Conservation (phyloP, 2,113 vertebrate species). For the Alces alces region DNA sequence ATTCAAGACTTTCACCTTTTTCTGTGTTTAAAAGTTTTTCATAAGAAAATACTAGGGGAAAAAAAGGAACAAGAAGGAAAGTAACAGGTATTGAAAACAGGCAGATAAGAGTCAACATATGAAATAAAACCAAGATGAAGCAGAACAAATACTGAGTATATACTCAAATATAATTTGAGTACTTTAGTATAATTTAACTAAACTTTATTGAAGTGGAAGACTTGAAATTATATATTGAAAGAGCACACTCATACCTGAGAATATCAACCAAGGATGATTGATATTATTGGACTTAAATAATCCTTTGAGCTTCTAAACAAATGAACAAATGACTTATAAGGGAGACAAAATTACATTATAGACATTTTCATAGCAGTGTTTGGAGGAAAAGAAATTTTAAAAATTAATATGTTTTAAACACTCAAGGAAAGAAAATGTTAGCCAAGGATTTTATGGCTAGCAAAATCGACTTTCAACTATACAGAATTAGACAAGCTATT, state of each 20-base stretch:
- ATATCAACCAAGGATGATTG: neutral
- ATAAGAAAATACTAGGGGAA: neutral
- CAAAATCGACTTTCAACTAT: neutral
- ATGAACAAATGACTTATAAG: neutral
- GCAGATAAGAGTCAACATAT: neutral
- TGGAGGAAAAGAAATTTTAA: neutral
- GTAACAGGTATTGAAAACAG: neutral
- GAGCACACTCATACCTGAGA: neutral
- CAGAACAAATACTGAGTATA: neutral
- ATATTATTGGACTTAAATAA: neutral
- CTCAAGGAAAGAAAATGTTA: neutral
- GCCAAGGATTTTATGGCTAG: neutral
- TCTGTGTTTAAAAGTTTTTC: neutral
- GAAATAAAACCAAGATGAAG: neutral
- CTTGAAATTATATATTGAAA: neutral
- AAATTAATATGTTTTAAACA: neutral
- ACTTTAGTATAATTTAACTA: neutral
- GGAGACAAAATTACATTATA: neutral
- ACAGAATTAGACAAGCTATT: neutral
- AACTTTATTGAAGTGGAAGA: neutral
- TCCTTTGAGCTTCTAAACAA: neutral
- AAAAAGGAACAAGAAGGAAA: neutral
- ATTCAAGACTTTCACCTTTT: neutral
- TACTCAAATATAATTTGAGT: neutral
- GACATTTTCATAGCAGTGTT: neutral